A percentile compares a stretch with the other conserved stretches of the same genome.
Evolutionary conservation across 2,888 invertebrate genomes (phyloP).

Genomic region (Drosophila formosana): DNA sequence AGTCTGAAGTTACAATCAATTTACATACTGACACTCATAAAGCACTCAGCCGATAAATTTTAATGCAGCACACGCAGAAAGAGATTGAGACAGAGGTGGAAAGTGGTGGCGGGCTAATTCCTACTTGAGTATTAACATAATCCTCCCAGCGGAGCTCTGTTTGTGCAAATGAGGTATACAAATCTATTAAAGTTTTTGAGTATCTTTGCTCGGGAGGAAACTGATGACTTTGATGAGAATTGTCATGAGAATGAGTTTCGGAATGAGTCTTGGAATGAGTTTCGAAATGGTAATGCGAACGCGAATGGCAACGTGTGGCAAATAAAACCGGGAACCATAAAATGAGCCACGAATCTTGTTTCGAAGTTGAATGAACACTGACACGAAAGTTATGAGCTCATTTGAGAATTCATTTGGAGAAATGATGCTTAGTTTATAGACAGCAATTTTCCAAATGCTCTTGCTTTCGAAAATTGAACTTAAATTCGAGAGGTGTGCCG

Average conservation of each 20-base stretch:
- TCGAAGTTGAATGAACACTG: slow-evolving; percentile 51
- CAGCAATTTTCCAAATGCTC: slow-evolving; percentile 29
- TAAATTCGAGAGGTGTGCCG: slow-evolving; percentile 36
- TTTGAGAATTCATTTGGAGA: slow-evolving; percentile 48
- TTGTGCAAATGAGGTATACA: slow-evolving; percentile 25
- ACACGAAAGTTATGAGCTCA: slow-evolving; percentile 55
- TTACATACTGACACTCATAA: slow-evolving; percentile 59
- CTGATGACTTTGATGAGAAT: slow-evolving; percentile 43
- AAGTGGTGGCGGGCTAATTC: slow-evolving; percentile 49
- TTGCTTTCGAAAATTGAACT: slow-evolving; percentile 22
- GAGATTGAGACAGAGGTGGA: background rate
- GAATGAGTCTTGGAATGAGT: slow-evolving; percentile 22
- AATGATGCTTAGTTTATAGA: slow-evolving; percentile 47
- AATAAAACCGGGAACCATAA: slow-evolving; percentile 66
- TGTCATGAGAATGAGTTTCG: slow-evolving; percentile 31
- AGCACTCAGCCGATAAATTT: slow-evolving; percentile 67
- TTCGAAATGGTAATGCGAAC: slow-evolving; percentile 15
- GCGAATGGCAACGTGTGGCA: slow-evolving; percentile 59
- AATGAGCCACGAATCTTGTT: slow-evolving; percentile 51
- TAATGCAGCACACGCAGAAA: slow-evolving; percentile 61
- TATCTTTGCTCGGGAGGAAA: slow-evolving; percentile 33
- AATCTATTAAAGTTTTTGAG: slow-evolving; percentile 68
- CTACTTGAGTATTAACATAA: slow-evolving; percentile 63
- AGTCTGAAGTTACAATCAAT: slow-evolving; percentile 55
- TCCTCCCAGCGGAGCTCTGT: slow-evolving; percentile 29